These are phyloP conservation scores for Pollachius pollachius DNA, from an alignment of 2,113 vertebrate genomes.

Conservation along the genomic window DNA sequence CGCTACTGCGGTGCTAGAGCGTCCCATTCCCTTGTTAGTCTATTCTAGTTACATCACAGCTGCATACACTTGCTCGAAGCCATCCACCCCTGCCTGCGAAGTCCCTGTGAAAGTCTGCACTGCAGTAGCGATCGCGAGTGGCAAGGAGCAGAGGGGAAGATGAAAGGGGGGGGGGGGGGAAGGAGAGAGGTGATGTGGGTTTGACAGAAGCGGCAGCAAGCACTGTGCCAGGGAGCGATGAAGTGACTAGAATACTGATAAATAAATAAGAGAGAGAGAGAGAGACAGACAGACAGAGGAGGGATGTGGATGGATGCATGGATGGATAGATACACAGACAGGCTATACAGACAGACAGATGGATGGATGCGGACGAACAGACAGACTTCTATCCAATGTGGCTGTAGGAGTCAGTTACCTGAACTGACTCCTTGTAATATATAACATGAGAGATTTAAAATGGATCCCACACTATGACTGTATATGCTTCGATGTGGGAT, in stretches of 20 bases:
- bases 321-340: background rate
- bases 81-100: too few species aligned
- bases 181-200: background rate
- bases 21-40: too few species aligned
- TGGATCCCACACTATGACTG: too few species aligned
- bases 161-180: slow-evolving; percentile 48
- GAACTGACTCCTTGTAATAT: too few species aligned
- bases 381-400: too few species aligned
- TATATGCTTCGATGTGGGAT: too few species aligned
- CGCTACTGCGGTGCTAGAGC: too few species aligned
- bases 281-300: slow-evolving; percentile 2
- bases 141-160: slow-evolving; percentile 45
- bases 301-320: background rate
- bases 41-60: too few species aligned
- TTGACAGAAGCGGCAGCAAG: background rate
- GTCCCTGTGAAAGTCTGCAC: slow-evolving; percentile 45
- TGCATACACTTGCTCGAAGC: too few species aligned
- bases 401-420: too few species aligned
- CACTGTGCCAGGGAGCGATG: background rate
- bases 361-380: too few species aligned
- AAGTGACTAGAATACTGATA: background rate
- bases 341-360: slow-evolving; percentile 7
- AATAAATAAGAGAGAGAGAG: background rate
- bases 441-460: too few species aligned
- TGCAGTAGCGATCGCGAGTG: slow-evolving; percentile 51